Percentiles rank a stretch among this genome's conserved stretches.
Conservation (phyloP, 2,797 vertebrate genomes). For the Phoeniculus purpureus region DNA sequence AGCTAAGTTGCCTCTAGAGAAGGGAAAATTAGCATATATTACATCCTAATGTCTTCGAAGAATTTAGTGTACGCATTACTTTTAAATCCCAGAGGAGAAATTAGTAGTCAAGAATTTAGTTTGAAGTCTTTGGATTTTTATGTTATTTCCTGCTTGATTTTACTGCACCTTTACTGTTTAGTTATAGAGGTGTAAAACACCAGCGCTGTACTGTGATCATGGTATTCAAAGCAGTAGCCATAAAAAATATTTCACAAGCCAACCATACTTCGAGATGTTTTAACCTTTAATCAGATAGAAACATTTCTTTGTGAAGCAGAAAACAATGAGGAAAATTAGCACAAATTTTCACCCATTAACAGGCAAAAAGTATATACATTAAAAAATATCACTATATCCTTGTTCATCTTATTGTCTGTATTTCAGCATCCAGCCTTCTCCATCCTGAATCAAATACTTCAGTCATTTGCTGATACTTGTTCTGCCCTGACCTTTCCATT, state of each 20-base stretch:
- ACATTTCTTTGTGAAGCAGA: not conserved
- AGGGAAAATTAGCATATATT: not conserved
- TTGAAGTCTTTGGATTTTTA: slow-evolving; percentile 16
- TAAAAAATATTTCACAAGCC: not conserved
- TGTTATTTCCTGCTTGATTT: not conserved
- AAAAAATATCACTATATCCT: not conserved
- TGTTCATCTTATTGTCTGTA: not conserved
- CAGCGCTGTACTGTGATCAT: not conserved
- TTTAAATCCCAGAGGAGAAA: not conserved
- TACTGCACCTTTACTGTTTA: not conserved
- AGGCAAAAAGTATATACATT: not conserved
- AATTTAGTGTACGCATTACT: not conserved
- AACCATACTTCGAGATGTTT: not conserved
- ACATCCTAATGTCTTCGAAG: not conserved
- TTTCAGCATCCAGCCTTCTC: not conserved
- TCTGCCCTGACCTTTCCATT: not conserved
- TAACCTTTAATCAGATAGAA: not conserved
- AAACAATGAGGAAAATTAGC: not conserved
- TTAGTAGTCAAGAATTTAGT: not conserved
- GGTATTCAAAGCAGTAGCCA: not conserved
- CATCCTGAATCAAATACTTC: not conserved
- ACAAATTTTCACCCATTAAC: not conserved
- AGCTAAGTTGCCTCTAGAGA: not conserved
- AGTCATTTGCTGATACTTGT: not conserved
- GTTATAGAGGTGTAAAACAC: not conserved